Base-by-base conservation (phyloP, 2,113 vertebrate genomes). In the Phylloscopus whistleri region DNA sequence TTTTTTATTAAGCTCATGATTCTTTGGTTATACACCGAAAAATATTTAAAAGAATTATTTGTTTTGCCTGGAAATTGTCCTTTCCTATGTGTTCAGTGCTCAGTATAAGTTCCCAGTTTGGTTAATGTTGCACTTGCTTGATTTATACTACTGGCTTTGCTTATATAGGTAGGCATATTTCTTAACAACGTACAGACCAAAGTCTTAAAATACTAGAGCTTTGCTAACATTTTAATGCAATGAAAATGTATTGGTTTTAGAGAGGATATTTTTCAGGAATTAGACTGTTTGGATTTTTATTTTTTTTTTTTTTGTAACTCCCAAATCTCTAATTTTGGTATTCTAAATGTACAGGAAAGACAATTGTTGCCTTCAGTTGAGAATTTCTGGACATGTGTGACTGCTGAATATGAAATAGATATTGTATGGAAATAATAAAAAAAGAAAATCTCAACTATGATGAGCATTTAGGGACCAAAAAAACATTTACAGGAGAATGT, bases 1-100 rank as follows among this genome's bases (percentile, higher is more conserved):
- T 62, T 87, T 92, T 87, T 87, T 89, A 92, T 94, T 89, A 91
- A 72, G 68, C 19, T 68, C 64, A 56, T 31, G 30, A 70, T 91
- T 94, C 48, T 66, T 91, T 63, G 63, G 49, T 62, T 62, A 52
- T 73, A 37, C 20, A 49, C 4, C 72, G n/a, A 82, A 84, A 87
- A 91, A 64, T 53, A 69, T 59, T 90, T 78, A 41, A 89, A 89
- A 55, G 30, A 74, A 52, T 72, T 83, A 78, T 77, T 93, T 96
- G 37, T 95, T 93, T 96, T 93, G 68, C 28, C 59, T 72, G 35
- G n/a, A 67, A 81, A 68, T 81, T 83, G 7, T 93, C 37, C 58
- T 80, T 87, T 70, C 19, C 79, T 81, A 6, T 39, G n/a, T 83
- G 31, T 87, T 87, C 48, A 79, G 7, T 86, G 13, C 22, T 64